These are phyloP conservation scores for Butorides virescens DNA, from an alignment of 2,113 vertebrate species.

Conservation along the genomic window DNA sequence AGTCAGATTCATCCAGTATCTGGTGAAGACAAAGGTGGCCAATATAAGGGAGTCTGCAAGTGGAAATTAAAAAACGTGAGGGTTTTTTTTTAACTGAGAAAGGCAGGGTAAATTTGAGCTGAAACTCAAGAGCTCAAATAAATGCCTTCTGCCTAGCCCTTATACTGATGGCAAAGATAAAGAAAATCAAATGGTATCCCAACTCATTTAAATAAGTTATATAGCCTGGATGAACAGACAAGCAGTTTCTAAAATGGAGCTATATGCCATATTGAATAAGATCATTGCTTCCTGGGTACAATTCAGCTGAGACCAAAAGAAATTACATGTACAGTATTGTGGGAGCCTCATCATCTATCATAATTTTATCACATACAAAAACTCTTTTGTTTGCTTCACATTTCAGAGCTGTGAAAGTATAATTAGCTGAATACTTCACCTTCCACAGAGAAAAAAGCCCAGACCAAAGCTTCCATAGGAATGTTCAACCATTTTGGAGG, in stretches of 20 bases:
- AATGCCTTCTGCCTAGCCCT: not conserved
- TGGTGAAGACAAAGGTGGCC: conserved; percentile 5
- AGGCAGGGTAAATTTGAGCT: not conserved
- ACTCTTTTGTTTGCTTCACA: not conserved
- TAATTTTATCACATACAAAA: not conserved
- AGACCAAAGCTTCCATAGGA: conserved; percentile 77
- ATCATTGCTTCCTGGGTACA: not conserved
- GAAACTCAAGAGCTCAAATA: not conserved
- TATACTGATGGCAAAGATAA: not conserved
- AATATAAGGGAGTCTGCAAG: not conserved
- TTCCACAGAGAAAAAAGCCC: conserved; percentile 68
- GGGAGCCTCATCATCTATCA: not conserved
- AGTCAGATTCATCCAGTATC: conserved; percentile 76
- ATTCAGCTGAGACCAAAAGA: not conserved
- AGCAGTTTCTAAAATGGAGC: not conserved
- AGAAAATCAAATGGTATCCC: not conserved
- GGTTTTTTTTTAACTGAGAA: not conserved
- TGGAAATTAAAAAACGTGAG: not conserved
- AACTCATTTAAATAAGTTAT: not conserved
- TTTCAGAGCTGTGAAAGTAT: not conserved
- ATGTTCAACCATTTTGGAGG: conserved; percentile 80
- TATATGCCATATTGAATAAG: not conserved
- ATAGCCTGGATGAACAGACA: not conserved
- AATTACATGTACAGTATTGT: not conserved
- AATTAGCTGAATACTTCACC: conserved; percentile 42